Conservation (phyloP, 2,113 vertebrate species). For the Colossoma macropomum region DNA sequence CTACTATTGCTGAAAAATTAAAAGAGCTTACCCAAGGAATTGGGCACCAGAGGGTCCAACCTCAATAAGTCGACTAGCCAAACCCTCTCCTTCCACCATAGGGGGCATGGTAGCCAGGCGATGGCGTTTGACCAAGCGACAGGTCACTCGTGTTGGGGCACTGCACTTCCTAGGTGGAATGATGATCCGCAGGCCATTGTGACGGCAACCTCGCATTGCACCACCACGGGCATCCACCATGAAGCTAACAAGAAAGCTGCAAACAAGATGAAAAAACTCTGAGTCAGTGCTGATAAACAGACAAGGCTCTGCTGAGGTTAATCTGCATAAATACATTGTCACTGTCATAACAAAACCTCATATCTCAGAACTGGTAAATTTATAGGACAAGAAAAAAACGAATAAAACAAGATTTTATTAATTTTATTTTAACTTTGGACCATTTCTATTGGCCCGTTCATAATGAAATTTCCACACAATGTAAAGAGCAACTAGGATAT, state of each 20-base stretch:
- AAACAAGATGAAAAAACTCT: conserved; percentile 45
- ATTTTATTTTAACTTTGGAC: not conserved
- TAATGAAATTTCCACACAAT: too few species aligned
- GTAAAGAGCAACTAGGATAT: too few species aligned
- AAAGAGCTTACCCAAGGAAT: conserved; percentile 93
- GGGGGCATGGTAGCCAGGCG: conserved; percentile 96
- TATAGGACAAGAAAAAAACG: not conserved
- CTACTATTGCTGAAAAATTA: not conserved
- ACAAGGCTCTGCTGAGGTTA: not conserved
- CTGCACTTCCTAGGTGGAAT: conserved; percentile 95
- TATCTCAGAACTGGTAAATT: not conserved
- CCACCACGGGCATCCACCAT: conserved; percentile 99
- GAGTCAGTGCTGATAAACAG: not conserved
- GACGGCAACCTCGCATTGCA: conserved; percentile 95
- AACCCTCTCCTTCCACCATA: conserved; percentile 95
- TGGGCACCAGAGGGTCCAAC: conserved; percentile 96
- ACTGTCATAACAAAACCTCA: not conserved
- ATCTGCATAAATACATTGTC: not conserved
- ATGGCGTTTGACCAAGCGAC: conserved; percentile 94
- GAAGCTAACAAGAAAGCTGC: conserved; percentile 97
- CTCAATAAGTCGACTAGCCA: conserved; percentile 93
- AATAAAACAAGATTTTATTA: too few species aligned
- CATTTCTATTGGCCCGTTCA: not conserved
- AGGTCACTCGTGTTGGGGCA: conserved; percentile 93
- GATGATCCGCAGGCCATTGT: conserved; percentile 94